These are phyloP conservation scores for Poecile montanus DNA, from an alignment of 2,797 vertebrate species.

Conservation along the genomic window DNA sequence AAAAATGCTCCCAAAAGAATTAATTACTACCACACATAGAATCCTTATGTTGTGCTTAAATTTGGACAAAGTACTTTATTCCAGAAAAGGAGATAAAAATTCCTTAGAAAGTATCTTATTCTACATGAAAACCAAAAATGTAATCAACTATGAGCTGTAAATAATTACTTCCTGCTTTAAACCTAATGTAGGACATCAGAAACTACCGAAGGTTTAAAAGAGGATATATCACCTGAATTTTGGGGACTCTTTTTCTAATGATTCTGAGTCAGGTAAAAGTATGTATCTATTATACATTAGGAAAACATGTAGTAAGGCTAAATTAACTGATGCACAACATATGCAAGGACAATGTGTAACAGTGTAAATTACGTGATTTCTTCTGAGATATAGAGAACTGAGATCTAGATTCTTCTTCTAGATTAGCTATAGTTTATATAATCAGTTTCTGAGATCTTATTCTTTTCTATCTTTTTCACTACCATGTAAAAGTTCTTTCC, in stretches of 20 bases:
- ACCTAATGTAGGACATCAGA: background rate
- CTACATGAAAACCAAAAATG: background rate
- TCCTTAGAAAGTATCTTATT: background rate
- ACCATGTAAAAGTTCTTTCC: background rate
- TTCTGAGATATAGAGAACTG: rapidly evolving
- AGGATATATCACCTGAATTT: background rate
- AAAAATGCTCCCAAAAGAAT: background rate
- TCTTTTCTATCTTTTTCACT: background rate
- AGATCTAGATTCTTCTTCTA: too few relatives aligned
- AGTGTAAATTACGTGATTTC: background rate
- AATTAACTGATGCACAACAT: background rate
- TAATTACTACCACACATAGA: rapidly evolving
- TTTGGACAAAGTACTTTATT: background rate
- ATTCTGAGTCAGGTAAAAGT: background rate
- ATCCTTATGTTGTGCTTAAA: background rate
- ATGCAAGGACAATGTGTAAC: background rate
- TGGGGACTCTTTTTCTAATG: background rate
- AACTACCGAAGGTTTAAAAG: background rate
- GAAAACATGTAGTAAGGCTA: background rate
- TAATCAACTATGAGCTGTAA: background rate
- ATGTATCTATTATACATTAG: background rate
- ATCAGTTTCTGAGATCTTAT: background rate
- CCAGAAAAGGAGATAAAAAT: background rate
- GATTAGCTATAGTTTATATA: background rate
- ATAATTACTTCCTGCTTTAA: background rate